phyloP scores from a whole-genome alignment of 2,888 invertebrate genomes.

The Ypsolopha sequella region DNA sequence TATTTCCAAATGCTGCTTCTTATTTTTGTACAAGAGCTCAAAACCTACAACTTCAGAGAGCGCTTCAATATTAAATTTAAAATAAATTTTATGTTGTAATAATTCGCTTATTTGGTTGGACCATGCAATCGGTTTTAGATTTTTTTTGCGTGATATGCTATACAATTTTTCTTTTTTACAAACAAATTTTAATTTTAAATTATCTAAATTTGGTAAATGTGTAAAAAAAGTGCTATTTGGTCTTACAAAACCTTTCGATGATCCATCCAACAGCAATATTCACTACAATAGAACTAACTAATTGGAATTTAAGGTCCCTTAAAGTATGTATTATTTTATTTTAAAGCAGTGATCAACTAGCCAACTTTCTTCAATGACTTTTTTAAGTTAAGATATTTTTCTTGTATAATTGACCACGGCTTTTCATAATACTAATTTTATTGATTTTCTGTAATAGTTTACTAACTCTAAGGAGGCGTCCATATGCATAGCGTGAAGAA shows the following conservation, averaged over 20 bases:
- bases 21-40: slow-evolving; percentile 52
- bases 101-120: slow-evolving; percentile 48
- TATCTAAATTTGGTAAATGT: slow-evolving; percentile 54
- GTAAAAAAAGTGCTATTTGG: slow-evolving; percentile 65
- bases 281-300: slow-evolving; percentile 68
- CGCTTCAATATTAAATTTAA: slow-evolving; percentile 46
- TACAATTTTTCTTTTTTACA: slow-evolving; percentile 50
- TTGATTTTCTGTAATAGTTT: slow-evolving; percentile 56
- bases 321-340: slow-evolving; percentile 59
- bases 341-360: slow-evolving; percentile 60
- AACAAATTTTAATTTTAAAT: slow-evolving; percentile 43
- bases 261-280: slow-evolving; percentile 56
- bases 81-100: slow-evolving; percentile 50
- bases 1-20: slow-evolving; percentile 65
- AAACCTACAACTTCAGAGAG: slow-evolving; percentile 49
- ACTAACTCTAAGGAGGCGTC: slow-evolving; percentile 67
- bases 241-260: slow-evolving; percentile 47
- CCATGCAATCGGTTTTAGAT: slow-evolving; percentile 42
- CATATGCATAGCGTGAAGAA: slow-evolving; percentile 62
- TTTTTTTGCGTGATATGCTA: slow-evolving; percentile 60
- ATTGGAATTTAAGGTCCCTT: slow-evolving; percentile 71
- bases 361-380: slow-evolving; percentile 12
- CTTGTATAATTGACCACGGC: slow-evolving; percentile 57
- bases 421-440: slow-evolving; percentile 61
- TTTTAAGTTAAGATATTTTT: background rate